Evolutionary conservation across 2,797 vertebrate species (phyloP), one percentile per base, ranked within the genome.

Genomic region (Rhinatrema bivittatum): DNA sequence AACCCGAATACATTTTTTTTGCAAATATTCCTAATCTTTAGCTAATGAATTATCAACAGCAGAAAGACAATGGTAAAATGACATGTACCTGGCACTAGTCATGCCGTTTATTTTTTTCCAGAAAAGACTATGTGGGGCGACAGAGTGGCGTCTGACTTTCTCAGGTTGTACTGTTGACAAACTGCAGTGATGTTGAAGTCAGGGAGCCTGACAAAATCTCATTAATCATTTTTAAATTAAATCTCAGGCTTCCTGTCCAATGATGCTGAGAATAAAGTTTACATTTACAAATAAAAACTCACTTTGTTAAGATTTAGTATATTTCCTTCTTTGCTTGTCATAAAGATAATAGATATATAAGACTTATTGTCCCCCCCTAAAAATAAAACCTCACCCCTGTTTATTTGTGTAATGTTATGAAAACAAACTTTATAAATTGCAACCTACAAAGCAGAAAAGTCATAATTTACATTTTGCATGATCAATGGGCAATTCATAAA

Each of bases 191-290:
- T 73, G 68, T 71, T 57, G 55, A 76, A 79, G 75, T 80, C 80
- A 78, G 78, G 79, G 87, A 86, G 84, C 74, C 72, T 75, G 81
- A 82, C 80, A 77, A 81, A 83, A 80, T 79, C 78, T 81, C 91
- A 98, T 98, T 91, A 91, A 96, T 98, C 93, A 94, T 83, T 77
- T n/a, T 75, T 82, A 91, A 93, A 93, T 89, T 90, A 91, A 86
- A 85, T 72, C 74, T n/a, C 78, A 84, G 85, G 76, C 68, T 79
- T 78, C 70, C 56, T 70, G 71, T 74, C 73, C 36, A 65, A 60
- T 62, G 42, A 42, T 47, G 59, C 68, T 50, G 65, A 62, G 64
- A 76, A 79, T 68, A 69, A 82, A 82, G 70, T 63, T 60, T 55
- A 73, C 70, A 66, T 81, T 85, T 78, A 85, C 80, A 87, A 91